These are phyloP conservation scores for Carpatolechia fugitivella DNA, from an alignment of 2,888 invertebrate species.

Conservation along the genomic window DNA sequence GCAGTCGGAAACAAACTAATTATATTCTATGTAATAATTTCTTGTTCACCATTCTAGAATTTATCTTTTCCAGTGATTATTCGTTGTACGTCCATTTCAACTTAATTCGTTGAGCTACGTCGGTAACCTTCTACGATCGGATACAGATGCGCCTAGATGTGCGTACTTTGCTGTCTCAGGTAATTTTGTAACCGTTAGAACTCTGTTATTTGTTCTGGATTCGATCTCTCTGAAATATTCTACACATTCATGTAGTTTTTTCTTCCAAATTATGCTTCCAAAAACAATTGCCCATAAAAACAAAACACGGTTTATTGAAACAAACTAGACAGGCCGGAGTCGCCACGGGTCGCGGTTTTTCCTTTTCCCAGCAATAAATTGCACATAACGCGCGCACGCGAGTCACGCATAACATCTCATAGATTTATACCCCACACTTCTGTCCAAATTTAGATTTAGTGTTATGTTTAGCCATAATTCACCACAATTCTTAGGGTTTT, in stretches of 20 bases:
- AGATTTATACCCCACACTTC: conserved; percentile 75
- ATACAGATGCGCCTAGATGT: no score
- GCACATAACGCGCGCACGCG: conserved; percentile 64
- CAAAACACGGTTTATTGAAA: conserved; percentile 2
- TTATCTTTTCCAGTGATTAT: no score
- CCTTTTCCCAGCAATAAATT: conserved; percentile 69
- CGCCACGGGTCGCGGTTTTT: conserved; percentile 34
- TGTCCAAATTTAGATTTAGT: conserved; percentile 77
- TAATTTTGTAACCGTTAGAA: no score
- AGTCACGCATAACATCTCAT: conserved; percentile 76
- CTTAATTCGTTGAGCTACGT: no score
- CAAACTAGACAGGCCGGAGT: background rate
- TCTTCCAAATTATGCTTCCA: background rate
- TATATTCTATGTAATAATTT: no score
- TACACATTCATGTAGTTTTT: background rate
- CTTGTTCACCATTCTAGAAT: no score
- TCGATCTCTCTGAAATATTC: no score
- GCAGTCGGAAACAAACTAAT: no score
- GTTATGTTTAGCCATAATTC: conserved; percentile 67
- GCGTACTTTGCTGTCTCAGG: no score
- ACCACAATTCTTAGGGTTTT: conserved; percentile 41
- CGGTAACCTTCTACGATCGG: no score
- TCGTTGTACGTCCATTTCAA: no score
- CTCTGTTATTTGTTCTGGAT: no score
- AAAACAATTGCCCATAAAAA: background rate